Base-by-base conservation (phyloP, 2,888 invertebrate species). In the Tenthredo mesomela region DNA sequence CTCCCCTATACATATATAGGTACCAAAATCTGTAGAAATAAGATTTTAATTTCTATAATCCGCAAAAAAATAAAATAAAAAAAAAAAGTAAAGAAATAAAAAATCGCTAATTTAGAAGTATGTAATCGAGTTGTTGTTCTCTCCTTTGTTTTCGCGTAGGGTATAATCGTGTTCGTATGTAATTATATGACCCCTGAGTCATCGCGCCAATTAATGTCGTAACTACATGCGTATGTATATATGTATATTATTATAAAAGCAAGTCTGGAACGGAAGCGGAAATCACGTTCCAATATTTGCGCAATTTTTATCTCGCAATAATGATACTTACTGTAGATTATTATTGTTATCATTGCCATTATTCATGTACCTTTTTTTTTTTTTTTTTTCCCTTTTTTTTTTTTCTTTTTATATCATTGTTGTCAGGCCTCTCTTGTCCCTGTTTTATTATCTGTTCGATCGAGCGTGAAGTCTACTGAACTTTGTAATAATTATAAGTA, bases 201-300 rank as follows among this genome's bases (percentile, higher is more conserved):
- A 40, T 47, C 12, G 47, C 37, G 54, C n/a, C 54, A 58, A 78
- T 58, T 78, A 78, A 78, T 78, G 37, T 50, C 58, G n/a, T 37
- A 58, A 37, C 43, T 61, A 65, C 21, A 25, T 18, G n/a, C 12
- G 5, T 37, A 37, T n/a, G 33, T 70, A 70, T 7, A 7, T 70
- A 25, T 50, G n/a, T 50, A 29, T 18, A 50, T 47, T 75, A 25
- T 82, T 82, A 82, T 58, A 37, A 67, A 58, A 65, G 43, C 54
- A n/a, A 61, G 78, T 65, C 25, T 61, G 40, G 12, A 82, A 61
- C 82, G 82, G 82, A 82, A 82, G 50, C 82, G 82, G 82, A 82
- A 65, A 82, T 82, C 65, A 82, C 82, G 82, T 65, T 67, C 65
- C 82, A 65, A 82, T 82, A 82, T 82, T 43, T 47, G 21, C 43